Evolutionary conservation across 2,797 vertebrate genomes (phyloP).

Genomic region (Galaxias olidus): DNA sequence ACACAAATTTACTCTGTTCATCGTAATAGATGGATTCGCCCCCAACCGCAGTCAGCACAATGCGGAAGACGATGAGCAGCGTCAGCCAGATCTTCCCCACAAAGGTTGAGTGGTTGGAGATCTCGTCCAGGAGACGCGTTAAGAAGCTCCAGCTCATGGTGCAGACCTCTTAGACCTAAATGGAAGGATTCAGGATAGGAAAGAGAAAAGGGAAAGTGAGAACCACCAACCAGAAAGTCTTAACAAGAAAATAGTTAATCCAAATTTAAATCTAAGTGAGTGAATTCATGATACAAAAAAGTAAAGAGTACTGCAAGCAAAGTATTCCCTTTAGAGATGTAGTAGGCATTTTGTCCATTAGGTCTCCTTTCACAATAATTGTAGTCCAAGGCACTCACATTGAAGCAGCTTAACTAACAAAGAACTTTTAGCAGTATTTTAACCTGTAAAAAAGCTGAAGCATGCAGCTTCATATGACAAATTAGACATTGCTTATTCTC

Average conservation of each 20-base stretch:
- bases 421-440: neutral
- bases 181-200: neutral
- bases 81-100: conserved; percentile 94
- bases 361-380: no score
- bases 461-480: no score
- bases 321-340: no score
- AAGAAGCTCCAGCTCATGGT: conserved; percentile 94
- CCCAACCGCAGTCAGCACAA: conserved; percentile 88
- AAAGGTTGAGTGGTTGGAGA: conserved; percentile 92
- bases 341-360: no score
- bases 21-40: conserved; percentile 93
- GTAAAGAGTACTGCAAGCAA: no score
- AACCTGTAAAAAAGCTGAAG: neutral
- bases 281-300: neutral
- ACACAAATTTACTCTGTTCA: conserved; percentile 92
- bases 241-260: neutral
- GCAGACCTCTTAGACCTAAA: conserved; percentile 54
- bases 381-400: neutral
- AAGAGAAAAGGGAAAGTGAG: neutral
- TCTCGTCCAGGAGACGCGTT: conserved; percentile 89
- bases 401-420: neutral
- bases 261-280: neutral
- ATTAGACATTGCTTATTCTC: neutral
- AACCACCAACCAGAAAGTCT: neutral
- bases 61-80: conserved; percentile 87